A percentile compares a stretch with the other conserved stretches of the same genome.
Evolutionary conservation across 2,113 vertebrate species (phyloP).

Genomic region (Felis chaus): DNA sequence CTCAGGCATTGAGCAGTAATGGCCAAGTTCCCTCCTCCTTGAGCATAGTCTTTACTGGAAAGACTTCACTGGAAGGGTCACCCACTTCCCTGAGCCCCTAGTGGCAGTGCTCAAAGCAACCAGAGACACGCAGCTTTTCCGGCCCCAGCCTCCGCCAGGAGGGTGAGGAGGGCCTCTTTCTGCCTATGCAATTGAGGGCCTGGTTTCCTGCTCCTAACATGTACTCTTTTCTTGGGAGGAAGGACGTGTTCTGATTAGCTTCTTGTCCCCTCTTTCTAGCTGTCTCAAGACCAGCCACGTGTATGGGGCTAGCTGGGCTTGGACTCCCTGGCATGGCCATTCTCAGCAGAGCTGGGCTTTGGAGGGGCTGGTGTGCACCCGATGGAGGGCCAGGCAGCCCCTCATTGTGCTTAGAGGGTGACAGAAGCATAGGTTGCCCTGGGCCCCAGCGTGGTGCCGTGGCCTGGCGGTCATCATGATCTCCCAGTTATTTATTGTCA

Average conservation of each 20-base stretch:
- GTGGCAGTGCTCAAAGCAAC: background rate
- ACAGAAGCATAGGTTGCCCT: slow-evolving; percentile 1
- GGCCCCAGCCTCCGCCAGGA: background rate
- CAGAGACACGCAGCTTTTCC: background rate
- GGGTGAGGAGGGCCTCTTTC: background rate
- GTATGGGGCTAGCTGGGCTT: background rate
- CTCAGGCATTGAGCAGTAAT: background rate
- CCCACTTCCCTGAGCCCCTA: background rate
- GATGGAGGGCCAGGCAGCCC: background rate
- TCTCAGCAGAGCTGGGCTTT: background rate
- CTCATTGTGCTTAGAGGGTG: background rate
- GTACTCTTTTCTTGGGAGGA: background rate
- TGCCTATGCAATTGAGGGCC: accelerated
- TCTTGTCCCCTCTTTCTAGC: background rate
- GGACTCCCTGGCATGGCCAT: background rate
- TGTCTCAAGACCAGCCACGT: background rate
- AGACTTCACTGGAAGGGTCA: background rate
- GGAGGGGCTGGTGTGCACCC: background rate
- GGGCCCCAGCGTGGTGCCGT: slow-evolving; percentile 74
- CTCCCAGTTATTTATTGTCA: slow-evolving; percentile 86
- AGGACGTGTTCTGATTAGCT: background rate
- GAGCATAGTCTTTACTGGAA: background rate
- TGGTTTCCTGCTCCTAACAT: background rate
- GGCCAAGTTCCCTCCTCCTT: background rate
- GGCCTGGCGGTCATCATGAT: slow-evolving; percentile 76